Evolutionary conservation across 2,888 invertebrate species (phyloP).

Genomic region (Ptilodon capucinus): DNA sequence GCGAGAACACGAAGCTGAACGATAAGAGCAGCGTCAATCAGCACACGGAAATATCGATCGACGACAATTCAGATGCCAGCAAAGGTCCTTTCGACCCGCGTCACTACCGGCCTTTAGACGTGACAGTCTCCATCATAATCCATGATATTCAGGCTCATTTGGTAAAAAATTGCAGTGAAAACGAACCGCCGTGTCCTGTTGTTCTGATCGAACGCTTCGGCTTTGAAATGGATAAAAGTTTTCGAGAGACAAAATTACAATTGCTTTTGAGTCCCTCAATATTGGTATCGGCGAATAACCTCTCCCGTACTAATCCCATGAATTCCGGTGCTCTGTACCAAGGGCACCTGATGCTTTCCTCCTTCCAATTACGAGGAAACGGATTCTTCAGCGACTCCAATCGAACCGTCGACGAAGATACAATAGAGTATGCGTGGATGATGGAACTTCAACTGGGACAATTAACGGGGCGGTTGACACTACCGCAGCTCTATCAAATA

Average conservation of each 20-base stretch:
- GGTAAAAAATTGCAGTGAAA: conserved; percentile 94
- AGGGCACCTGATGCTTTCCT: conserved; percentile 93
- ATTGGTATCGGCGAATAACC: conserved; percentile 89
- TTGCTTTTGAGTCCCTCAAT: conserved; percentile 94
- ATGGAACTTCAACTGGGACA: conserved; percentile 97
- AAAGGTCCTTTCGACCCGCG: conserved; percentile 91
- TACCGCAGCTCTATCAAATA: conserved; percentile 94
- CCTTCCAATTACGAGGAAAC: conserved; percentile 95
- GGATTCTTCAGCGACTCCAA: conserved; percentile 98
- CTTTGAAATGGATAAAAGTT: conserved; percentile 98
- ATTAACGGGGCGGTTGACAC: conserved; percentile 93
- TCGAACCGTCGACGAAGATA: conserved; percentile 94
- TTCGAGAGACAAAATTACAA: conserved; percentile 95
- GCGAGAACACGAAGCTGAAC: conserved; percentile 64
- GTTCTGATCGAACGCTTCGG: conserved; percentile 94
- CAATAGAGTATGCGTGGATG: conserved; percentile 98
- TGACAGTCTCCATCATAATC: conserved; percentile 95
- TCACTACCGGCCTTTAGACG: conserved; percentile 93
- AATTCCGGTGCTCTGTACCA: conserved; percentile 84
- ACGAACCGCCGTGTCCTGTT: conserved; percentile 95
- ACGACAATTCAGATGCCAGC: conserved; percentile 83
- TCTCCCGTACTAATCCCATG: conserved; percentile 83
- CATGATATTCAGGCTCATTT: conserved; percentile 98
- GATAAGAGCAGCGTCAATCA: conserved; percentile 72
- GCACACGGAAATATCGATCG: conserved; percentile 83